These are phyloP conservation scores for Drosophila tropicalis DNA, from an alignment of 1,140 invertebrate species.

Conservation along the genomic window DNA sequence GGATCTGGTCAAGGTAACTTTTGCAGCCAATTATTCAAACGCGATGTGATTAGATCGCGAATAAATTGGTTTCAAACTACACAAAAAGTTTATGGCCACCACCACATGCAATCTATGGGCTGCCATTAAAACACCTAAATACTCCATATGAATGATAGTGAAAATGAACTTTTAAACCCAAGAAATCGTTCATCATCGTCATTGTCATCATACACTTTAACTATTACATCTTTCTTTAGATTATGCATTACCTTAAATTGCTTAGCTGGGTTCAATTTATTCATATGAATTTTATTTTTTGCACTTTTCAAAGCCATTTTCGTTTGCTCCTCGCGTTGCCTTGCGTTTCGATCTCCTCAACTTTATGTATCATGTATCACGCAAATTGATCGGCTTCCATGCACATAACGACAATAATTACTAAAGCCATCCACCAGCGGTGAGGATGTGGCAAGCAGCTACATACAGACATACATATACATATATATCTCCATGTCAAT, in stretches of 20 bases:
- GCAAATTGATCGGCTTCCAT: slow-evolving; percentile 42
- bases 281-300: neutral
- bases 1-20: slow-evolving; percentile 47
- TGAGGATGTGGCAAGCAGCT: slow-evolving; percentile 50
- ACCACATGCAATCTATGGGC: neutral
- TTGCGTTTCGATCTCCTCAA: slow-evolving; percentile 11
- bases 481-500: slow-evolving; percentile 16
- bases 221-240: too few species aligned
- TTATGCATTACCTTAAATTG: neutral
- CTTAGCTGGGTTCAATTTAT: neutral
- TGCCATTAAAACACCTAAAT: slow-evolving; percentile 12
- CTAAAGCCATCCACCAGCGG: slow-evolving; percentile 34
- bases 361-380: slow-evolving; percentile 27
- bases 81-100: slow-evolving; percentile 34
- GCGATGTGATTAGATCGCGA: slow-evolving; percentile 61
- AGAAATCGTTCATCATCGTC: too few species aligned
- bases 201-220: too few species aligned
- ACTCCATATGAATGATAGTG: neutral
- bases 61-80: slow-evolving; percentile 59
- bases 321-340: neutral
- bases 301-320: neutral
- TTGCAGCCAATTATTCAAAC: slow-evolving; percentile 69
- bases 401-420: slow-evolving; percentile 40
- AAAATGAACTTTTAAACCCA: too few species aligned
- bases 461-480: slow-evolving; percentile 20